Conservation (phyloP, 2,888 invertebrate species). For the Protophormia terraenovae region DNA sequence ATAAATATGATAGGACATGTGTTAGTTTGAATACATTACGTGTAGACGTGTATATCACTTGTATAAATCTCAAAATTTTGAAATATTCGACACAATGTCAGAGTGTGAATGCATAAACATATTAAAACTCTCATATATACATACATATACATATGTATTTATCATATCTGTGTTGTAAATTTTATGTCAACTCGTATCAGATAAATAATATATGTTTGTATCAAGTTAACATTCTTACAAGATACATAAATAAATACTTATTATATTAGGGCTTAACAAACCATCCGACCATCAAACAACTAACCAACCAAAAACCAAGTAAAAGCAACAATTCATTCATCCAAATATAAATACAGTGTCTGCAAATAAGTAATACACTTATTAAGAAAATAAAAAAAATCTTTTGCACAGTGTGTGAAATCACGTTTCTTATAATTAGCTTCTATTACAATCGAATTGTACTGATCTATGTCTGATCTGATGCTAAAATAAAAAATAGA, state of each 20-base stretch:
- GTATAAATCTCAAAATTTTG: slow-evolving; percentile 32
- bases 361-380: no score
- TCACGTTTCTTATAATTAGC: no score
- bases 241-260: neutral
- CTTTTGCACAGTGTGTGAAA: no score
- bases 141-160: neutral
- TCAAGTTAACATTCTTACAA: neutral
- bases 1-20: slow-evolving; percentile 48
- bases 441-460: no score
- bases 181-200: slow-evolving; percentile 38
- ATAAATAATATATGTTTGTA: neutral
- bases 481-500: no score
- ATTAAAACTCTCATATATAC: neutral
- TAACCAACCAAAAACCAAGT: neutral
- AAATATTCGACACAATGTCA: slow-evolving; percentile 38
- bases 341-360: neutral
- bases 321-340: slow-evolving; percentile 13
- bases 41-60: slow-evolving; percentile 23
- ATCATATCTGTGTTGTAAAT: slow-evolving; percentile 19
- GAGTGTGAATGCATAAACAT: neutral
- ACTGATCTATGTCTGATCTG: no score
- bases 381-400: no score
- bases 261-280: slow-evolving; percentile 2
- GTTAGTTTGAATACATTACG: slow-evolving; percentile 11
- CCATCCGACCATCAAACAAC: slow-evolving; percentile 18